These are phyloP conservation scores for Limenitis camilla DNA, from an alignment of 2,888 invertebrate species.

Conservation along the genomic window DNA sequence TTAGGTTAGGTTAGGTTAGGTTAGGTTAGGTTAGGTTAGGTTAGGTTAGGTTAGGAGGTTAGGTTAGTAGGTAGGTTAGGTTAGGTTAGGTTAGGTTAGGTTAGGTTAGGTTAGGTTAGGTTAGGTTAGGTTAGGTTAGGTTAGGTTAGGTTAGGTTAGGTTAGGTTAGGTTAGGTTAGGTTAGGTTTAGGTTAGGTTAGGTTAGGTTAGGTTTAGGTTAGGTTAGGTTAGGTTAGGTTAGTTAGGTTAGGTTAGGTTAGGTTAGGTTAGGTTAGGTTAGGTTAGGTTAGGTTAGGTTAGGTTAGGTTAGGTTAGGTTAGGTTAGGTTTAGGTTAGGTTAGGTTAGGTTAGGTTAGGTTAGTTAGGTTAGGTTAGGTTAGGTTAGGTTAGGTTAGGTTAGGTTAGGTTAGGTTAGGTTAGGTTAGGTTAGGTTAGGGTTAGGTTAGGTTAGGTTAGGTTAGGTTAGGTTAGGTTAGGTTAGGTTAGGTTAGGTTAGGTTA, in stretches of 20 bases:
- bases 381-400: neutral
- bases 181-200: neutral
- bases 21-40: conserved; percentile 17
- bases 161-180: conserved; percentile 9
- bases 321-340: neutral
- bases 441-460: neutral
- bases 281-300: neutral
- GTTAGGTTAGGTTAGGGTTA: too few species aligned
- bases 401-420: neutral
- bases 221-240: neutral
- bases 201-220: neutral
- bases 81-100: conserved; percentile 23
- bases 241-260: neutral
- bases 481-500: too few species aligned
- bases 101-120: conserved; percentile 24
- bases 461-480: neutral
- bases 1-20: conserved; percentile 23
- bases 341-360: neutral
- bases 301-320: neutral
- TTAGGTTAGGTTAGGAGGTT: conserved; percentile 15
- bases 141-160: conserved; percentile 15
- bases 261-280: neutral
- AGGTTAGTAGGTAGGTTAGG: conserved; percentile 12
- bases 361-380: neutral
- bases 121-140: conserved; percentile 24